Base-by-base conservation (phyloP, 2,888 invertebrate genomes). In the Lobophora halterata region DNA sequence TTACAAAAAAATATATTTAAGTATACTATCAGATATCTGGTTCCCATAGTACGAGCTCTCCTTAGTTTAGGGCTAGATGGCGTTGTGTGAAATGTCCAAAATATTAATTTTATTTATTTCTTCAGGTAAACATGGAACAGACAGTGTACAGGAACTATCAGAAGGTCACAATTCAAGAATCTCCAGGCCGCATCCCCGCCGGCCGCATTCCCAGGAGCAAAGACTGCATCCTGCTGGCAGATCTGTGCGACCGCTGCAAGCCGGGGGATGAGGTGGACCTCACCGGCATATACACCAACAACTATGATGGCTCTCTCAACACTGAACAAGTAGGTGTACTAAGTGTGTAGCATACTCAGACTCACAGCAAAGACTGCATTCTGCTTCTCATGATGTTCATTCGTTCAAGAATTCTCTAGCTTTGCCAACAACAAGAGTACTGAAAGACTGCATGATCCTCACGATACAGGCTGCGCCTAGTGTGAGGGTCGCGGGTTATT, bases 141-240 rank as follows among this genome's bases (percentile, higher is more conserved):
- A 99, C 99, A 0, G 80, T 99, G 3, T 99, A 99, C 77, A 93
- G 98, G 32, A 99, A 99, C 85, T 99, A 99, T 71, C 99, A 99
- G 80, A 95, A 98, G 66, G 92, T 99, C 19, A 98, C 98, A 0
- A 90, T 99, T 49, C 99, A 99, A 87, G 99, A 99, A 85, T 97
- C 97, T 2, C 99, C 99, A 0, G 98, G 99, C 0, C 93, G 97
- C 55, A 97, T 99, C 34, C 97, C 98, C 0, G 98, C 99, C 0
- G 99, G 99, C 4, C 91, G 99, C 18, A 94, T 99, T 38, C 99
- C 99, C 0, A 91, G 99, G 3, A 97, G 98, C 35, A 99, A 99
- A 79, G 99, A 99, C 69, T 96, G 97, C 62, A 95, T 99, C 47
- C 82, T 99, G 29, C 72, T 98, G 14, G 94, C 97, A 0, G 99